These are phyloP conservation scores for Dicycla oo DNA, from an alignment of 2,888 invertebrate genomes.

Conservation along the genomic window DNA sequence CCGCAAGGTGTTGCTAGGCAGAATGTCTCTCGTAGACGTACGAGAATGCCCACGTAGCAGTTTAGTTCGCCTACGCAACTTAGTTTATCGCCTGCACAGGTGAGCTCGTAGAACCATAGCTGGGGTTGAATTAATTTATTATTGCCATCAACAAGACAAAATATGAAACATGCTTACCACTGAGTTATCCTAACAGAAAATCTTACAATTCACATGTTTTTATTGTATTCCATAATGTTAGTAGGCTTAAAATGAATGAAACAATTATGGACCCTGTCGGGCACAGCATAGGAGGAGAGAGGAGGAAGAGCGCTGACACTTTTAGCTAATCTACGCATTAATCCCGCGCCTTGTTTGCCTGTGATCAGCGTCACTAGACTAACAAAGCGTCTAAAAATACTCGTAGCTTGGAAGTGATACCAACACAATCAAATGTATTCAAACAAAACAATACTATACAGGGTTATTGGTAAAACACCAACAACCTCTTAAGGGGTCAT, in stretches of 20 bases:
- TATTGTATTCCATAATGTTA: too few relatives aligned
- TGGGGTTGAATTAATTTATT: background rate
- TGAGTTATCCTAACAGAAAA: background rate
- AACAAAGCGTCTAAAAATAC: too few relatives aligned
- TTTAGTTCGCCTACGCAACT: background rate
- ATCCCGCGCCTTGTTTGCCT: too few relatives aligned
- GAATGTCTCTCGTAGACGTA: background rate
- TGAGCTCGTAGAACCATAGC: background rate
- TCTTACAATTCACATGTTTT: too few relatives aligned
- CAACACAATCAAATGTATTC: background rate
- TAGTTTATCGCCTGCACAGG: background rate
- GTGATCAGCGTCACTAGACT: background rate
- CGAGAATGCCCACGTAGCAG: background rate
- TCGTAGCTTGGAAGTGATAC: background rate
- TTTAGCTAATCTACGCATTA: too few relatives aligned
- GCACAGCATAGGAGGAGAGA: too few relatives aligned
- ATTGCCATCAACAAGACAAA: background rate
- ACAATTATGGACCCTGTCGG: too few relatives aligned
- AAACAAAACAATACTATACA: constrained; percentile 25
- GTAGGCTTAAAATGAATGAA: too few relatives aligned
- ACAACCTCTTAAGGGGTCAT: too few relatives aligned
- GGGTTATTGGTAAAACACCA: too few relatives aligned
- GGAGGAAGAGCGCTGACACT: too few relatives aligned
- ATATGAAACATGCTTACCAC: background rate
- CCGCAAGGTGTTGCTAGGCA: background rate